These are phyloP conservation scores for Drosophila melanosoma DNA, from an alignment of 2,888 invertebrate species.

Conservation along the genomic window DNA sequence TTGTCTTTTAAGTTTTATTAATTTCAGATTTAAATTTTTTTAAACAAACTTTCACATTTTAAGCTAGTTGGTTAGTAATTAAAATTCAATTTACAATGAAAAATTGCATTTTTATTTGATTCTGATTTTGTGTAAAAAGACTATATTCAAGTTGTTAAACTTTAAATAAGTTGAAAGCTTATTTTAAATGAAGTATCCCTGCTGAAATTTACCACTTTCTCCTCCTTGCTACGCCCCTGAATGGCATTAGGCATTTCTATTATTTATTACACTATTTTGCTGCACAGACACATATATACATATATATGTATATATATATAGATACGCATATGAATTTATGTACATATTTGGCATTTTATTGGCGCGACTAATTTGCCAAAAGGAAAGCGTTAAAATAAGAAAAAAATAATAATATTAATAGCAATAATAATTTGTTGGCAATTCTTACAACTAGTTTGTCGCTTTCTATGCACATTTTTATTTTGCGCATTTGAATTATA, in stretches of 20 bases:
- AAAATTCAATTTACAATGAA: background rate
- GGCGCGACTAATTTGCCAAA: constrained; percentile 75
- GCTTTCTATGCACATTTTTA: constrained; percentile 13
- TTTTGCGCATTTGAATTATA: constrained; percentile 40
- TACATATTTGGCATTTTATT: constrained; percentile 65
- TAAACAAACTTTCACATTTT: background rate
- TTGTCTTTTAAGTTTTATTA: background rate
- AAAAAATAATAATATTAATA: constrained; percentile 13
- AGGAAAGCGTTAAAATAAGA: constrained; percentile 62
- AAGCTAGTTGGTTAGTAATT: background rate
- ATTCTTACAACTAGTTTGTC: constrained; percentile 60
- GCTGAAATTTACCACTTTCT: background rate
- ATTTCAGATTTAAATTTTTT: background rate
- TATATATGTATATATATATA: constrained; percentile 15
- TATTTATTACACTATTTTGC: constrained; percentile 66
- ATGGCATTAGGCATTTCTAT: constrained; percentile 32
- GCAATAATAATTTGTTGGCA: constrained; percentile 65
- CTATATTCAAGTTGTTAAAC: background rate
- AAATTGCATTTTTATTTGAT: background rate
- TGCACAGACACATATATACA: constrained; percentile 11
- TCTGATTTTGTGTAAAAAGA: background rate
- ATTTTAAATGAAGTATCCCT: background rate
- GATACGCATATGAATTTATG: constrained; percentile 25
- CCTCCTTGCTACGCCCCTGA: constrained; percentile 1
- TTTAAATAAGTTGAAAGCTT: background rate